Evolutionary conservation across 1,140 invertebrate species (phyloP), one percentile per base, ranked within the genome.

Genomic region (Drosophila tropicalis): DNA sequence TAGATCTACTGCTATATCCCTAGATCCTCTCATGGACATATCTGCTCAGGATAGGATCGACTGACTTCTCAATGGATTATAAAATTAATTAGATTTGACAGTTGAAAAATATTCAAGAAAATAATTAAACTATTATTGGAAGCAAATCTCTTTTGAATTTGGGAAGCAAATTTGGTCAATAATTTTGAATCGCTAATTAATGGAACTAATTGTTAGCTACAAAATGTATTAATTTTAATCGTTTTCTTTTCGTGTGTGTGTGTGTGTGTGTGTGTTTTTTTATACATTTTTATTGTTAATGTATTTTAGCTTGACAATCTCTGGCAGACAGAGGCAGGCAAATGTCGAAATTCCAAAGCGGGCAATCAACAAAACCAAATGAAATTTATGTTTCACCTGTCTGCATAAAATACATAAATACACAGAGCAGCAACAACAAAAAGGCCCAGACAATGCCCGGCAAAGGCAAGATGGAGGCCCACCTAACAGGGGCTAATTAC

Each of bases 351-450:
- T 69, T 66, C 70, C 68, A 77, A 81, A 85, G 79, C 85, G 64
- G 81, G 78, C 78, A 89, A 90, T 90, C 85, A 89, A 89, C 68
- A 89, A 89, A 76, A 77, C 55, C 81, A 90, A 86, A 86, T 82
- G 83, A 83, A 90, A 90, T 90, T 90, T 90, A 90, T 90, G 87
- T 90, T 90, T 86, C 87, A 90, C 87, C 87, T 90, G 87, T 87
- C 77, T 70, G 71, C 80, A 90, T 76, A 86, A 84, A 79, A 89
- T 87, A 87, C 83, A 89, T 83, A 87, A 87, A 89, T 80, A 83
- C 72, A 67, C 36, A 39, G 10, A 36, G 12, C 36, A 36, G 6
- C 7, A 51, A 12, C 9, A 51, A 51, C 9, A 41, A 72, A 70
- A 77, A 82, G 76, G 67, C 76, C 73, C 84, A 87, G 76, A 70